Evolutionary conservation across 2,797 vertebrate genomes (phyloP).

Genomic region (Ptychadena robeensis): DNA sequence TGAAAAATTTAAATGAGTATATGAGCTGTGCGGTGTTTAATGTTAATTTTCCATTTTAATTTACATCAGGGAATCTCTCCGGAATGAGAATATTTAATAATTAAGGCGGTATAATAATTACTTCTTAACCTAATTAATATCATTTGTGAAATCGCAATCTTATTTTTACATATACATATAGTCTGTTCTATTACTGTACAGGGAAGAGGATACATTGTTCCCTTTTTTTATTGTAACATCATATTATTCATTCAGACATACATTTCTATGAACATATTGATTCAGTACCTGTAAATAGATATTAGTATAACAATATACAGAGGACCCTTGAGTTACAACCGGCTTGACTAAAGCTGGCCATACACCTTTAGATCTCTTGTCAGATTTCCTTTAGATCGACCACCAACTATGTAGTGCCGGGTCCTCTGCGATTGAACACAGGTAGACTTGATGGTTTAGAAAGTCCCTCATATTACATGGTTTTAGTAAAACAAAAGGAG

Average conservation of each 20-base stretch:
- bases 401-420: too few species aligned
- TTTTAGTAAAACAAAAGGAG: too few species aligned
- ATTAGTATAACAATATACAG: neutral
- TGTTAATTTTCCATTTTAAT: neutral
- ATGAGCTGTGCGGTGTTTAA: neutral
- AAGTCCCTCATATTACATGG: too few species aligned
- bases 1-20: neutral
- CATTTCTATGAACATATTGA: too few species aligned
- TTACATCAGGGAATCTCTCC: neutral
- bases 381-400: too few species aligned
- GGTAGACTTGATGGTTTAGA: too few species aligned
- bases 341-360: too few species aligned
- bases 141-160: neutral
- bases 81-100: neutral
- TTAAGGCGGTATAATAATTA: neutral
- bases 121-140: neutral
- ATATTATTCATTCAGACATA: too few species aligned
- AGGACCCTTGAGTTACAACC: too few species aligned
- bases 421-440: too few species aligned
- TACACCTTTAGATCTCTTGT: too few species aligned
- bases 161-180: neutral
- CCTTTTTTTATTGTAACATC: neutral
- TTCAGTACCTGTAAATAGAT: neutral
- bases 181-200: neutral
- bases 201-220: neutral